These are phyloP conservation scores for Turritopsis dohrnii DNA, from an alignment of 30 jellyfish, hydroid and myxozoan genomes.

Conservation along the genomic window DNA sequence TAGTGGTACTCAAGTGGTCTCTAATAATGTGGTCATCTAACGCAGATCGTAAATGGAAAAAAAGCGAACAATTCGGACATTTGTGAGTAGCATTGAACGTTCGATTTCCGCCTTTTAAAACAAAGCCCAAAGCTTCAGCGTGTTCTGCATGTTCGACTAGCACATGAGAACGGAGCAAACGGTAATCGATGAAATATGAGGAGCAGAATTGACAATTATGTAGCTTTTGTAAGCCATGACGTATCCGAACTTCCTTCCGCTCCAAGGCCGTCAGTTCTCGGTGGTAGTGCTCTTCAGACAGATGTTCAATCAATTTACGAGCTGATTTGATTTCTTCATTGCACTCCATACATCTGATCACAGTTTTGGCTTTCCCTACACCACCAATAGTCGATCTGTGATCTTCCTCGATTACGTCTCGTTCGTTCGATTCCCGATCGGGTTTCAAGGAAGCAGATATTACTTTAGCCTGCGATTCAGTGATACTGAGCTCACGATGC, in stretches of 20 bases:
- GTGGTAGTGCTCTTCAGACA: slow-evolving; percentile 22
- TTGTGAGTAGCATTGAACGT: slow-evolving; percentile 16
- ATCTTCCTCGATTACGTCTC: slow-evolving; percentile 10
- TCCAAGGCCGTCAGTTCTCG: slow-evolving; percentile 35
- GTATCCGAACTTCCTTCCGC: slow-evolving; percentile 33
- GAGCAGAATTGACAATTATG: slow-evolving; percentile 32
- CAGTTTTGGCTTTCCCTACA: background rate
- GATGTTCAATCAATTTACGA: slow-evolving; percentile 35
- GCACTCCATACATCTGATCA: slow-evolving; percentile 34
- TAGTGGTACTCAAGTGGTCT: slow-evolving; percentile 29
- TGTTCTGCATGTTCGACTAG: slow-evolving; percentile 37
- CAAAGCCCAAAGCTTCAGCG: slow-evolving; percentile 31
- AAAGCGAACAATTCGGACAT: slow-evolving; percentile 35
- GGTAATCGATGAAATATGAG: slow-evolving; percentile 35
- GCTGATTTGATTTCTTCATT: slow-evolving; percentile 34
- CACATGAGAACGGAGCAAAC: slow-evolving; percentile 34
- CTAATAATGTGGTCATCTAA: slow-evolving; percentile 38
- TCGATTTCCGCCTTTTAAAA: background rate
- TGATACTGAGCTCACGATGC: slow-evolving; percentile 43
- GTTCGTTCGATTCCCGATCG: slow-evolving; percentile 19
- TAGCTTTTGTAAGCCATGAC: slow-evolving; percentile 38
- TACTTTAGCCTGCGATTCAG: slow-evolving; percentile 31
- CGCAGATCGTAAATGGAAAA: slow-evolving; percentile 34
- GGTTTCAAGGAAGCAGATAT: slow-evolving; percentile 35
- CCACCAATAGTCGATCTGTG: background rate